phyloP scores from a whole-genome alignment of 2,888 invertebrate genomes.

The Orchestes rusci region DNA sequence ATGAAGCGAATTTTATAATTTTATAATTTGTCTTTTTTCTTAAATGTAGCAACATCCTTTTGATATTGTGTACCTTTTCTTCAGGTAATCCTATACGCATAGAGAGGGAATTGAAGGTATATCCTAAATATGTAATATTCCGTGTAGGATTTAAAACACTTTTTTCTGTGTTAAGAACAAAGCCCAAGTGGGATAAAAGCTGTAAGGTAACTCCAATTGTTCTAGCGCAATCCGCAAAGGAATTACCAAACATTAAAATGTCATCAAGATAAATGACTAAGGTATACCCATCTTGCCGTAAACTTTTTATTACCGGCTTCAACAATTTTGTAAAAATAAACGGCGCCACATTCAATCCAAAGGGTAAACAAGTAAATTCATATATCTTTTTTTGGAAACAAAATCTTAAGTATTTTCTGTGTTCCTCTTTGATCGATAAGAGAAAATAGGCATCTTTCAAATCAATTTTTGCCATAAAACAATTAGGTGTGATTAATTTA shows the following conservation, averaged over 20 bases:
- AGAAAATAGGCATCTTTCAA: slow-evolving; percentile 1
- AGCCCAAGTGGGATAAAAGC: not conserved
- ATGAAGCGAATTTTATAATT: not conserved
- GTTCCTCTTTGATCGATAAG: not conserved
- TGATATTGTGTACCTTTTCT: not conserved
- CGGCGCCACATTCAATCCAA: slow-evolving; percentile 1
- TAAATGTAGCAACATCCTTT: not conserved
- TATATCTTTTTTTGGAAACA: not conserved
- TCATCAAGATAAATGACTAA: slow-evolving; percentile 5
- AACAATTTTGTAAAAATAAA: slow-evolving; percentile 5
- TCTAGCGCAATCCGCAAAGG: not conserved
- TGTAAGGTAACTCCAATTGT: not conserved
- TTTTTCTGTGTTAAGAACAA: not conserved
- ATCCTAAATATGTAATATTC: slow-evolving; percentile 1
- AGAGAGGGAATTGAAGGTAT: not conserved
- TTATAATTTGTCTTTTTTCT: not conserved
- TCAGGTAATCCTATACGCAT: not conserved
- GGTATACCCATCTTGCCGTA: not conserved
- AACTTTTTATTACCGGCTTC: slow-evolving; percentile 3
- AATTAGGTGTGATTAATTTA: not conserved
- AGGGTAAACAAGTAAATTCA: slow-evolving; percentile 2
- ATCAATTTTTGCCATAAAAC: slow-evolving; percentile 5
- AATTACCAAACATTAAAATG: not conserved
- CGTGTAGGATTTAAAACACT: not conserved
- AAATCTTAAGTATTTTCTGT: slow-evolving; percentile 5